Evolutionary conservation across 2,888 invertebrate genomes (phyloP).

Genomic region (Ditula angustiorana): DNA sequence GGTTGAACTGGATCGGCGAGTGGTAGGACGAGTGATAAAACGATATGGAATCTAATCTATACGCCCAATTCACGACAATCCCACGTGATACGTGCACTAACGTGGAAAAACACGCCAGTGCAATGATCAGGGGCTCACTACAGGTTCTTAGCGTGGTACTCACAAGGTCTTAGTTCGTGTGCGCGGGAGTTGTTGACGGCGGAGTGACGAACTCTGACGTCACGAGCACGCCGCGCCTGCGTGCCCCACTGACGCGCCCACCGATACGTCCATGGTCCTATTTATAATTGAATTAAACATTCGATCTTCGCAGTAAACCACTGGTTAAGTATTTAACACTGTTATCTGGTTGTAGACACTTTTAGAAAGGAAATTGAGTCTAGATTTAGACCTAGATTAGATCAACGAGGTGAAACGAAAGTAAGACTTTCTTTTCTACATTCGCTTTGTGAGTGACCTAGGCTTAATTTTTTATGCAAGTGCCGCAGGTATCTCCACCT

Average conservation of each 20-base stretch:
- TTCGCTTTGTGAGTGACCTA: too few relatives aligned
- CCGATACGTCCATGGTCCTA: constrained; percentile 44
- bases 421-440: too few relatives aligned
- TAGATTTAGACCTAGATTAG: too few relatives aligned
- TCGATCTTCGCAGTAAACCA: constrained; percentile 23
- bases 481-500: too few relatives aligned
- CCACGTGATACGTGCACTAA: constrained; percentile 22
- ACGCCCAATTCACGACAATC: constrained; percentile 6
- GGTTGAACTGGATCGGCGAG: neutral
- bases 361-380: too few relatives aligned
- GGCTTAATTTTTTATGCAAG: too few relatives aligned
- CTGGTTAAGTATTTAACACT: neutral
- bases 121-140: constrained; percentile 42
- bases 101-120: constrained; percentile 33
- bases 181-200: constrained; percentile 52
- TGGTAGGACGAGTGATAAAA: too few relatives aligned
- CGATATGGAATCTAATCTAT: neutral
- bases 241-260: constrained; percentile 37
- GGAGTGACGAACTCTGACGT: constrained; percentile 75
- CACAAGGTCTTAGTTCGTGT: constrained; percentile 48
- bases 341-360: neutral
- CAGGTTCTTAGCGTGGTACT: constrained; percentile 43
- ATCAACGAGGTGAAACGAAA: too few relatives aligned
- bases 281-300: constrained; percentile 47
- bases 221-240: constrained; percentile 67